phyloP scores from a whole-genome alignment of 2,888 invertebrate genomes.

The Apotomis turbidana region DNA sequence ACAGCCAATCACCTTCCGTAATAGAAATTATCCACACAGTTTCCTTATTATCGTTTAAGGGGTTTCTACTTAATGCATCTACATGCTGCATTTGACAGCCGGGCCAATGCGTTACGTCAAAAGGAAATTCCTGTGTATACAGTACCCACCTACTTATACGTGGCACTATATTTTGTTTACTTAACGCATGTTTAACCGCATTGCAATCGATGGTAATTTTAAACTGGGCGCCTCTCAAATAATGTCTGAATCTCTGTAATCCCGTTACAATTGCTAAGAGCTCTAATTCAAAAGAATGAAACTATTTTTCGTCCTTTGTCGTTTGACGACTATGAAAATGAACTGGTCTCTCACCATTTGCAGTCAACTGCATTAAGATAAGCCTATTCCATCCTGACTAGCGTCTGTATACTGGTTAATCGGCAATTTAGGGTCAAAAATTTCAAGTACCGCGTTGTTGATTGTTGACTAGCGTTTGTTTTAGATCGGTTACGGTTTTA shows the following conservation, averaged over 20 bases:
- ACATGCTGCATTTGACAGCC: slow-evolving; percentile 19
- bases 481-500: background rate
- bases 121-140: slow-evolving; percentile 6
- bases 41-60: too few species aligned
- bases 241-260: background rate
- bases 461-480: too few species aligned
- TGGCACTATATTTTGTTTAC: too few species aligned
- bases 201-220: slow-evolving; percentile 5
- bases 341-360: slow-evolving; percentile 6
- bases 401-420: slow-evolving; percentile 16
- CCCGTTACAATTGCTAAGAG: background rate
- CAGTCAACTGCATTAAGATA: slow-evolving; percentile 5
- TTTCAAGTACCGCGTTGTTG: slow-evolving; percentile 1
- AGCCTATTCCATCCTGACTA: background rate
- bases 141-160: slow-evolving; percentile 23
- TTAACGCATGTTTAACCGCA: background rate
- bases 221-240: background rate
- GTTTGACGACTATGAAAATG: slow-evolving; percentile 26
- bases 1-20: slow-evolving; percentile 15
- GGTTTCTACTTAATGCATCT: slow-evolving; percentile 3
- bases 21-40: slow-evolving; percentile 19
- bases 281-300: slow-evolving; percentile 21
- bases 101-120: slow-evolving; percentile 1
- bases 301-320: slow-evolving; percentile 4
- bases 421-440: slow-evolving; percentile 11